Evolutionary conservation across 2,797 vertebrate genomes (phyloP).

Genomic region (Molossus alvarezi): DNA sequence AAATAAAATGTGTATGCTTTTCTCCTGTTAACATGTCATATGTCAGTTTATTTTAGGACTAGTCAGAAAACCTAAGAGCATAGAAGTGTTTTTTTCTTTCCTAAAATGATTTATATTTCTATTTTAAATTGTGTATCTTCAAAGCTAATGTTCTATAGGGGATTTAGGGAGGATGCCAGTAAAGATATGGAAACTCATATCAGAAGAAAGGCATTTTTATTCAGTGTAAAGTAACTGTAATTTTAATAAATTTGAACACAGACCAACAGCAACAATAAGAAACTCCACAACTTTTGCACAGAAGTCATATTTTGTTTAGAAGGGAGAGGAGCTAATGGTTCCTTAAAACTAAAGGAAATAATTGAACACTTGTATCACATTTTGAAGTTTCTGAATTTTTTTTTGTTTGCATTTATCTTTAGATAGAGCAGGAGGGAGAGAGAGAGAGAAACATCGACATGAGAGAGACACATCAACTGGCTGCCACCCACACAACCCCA

Average conservation of each 20-base stretch:
- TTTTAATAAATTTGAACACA: conserved; percentile 52
- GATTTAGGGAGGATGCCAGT: conserved; percentile 4
- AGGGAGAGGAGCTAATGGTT: neutral
- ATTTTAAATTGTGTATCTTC: conserved; percentile 30
- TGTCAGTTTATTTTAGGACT: neutral
- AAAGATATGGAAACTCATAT: neutral
- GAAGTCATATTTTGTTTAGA: conserved; percentile 54
- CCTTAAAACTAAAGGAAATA: conserved; percentile 45
- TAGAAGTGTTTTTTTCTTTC: neutral
- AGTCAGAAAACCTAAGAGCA: neutral
- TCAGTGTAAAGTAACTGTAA: neutral
- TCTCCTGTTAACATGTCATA: neutral
- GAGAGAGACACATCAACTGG: no score
- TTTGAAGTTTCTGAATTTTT: conserved; percentile 58
- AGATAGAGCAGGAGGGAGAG: no score
- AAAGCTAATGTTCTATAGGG: neutral
- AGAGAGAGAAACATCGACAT: no score
- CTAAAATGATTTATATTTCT: conserved; percentile 13
- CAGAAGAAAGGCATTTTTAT: neutral
- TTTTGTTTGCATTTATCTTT: neutral
- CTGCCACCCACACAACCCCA: no score
- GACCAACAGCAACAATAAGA: neutral
- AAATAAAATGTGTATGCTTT: conserved; percentile 10
- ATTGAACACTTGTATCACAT: neutral
- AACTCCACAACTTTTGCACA: neutral